Conservation (phyloP, 2,888 invertebrate species). For the Andrena fulva region DNA sequence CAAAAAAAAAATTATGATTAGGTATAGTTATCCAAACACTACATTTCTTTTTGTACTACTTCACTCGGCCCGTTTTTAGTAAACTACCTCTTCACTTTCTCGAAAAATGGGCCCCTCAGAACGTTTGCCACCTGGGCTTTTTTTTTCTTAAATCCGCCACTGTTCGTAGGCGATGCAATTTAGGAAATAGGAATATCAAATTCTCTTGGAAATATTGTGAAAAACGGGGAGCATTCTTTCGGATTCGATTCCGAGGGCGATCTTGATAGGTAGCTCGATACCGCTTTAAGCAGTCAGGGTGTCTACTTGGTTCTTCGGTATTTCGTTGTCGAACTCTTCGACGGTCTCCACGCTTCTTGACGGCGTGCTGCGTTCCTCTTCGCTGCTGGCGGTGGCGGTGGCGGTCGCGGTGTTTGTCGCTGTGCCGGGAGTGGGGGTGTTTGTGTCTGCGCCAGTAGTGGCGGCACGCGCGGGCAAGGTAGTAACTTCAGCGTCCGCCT, state of each 20-base stretch:
- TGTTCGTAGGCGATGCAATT: background rate
- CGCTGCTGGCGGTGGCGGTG: conserved; percentile 5
- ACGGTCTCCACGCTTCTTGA: conserved; percentile 80
- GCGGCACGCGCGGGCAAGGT: conserved; percentile 13
- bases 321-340: conserved; percentile 83
- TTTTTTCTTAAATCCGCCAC: background rate
- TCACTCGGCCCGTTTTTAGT: no score
- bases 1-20: no score
- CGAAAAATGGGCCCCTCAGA: no score
- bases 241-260: conserved; percentile 34
- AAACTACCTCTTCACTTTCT: no score
- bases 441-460: no score
- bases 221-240: conserved; percentile 14
- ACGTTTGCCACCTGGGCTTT: no score
- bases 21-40: no score
- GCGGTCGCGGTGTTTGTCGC: background rate
- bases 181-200: background rate
- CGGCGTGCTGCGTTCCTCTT: conserved; percentile 66
- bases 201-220: background rate
- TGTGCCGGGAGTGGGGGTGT: no score
- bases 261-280: background rate
- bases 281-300: conserved; percentile 77
- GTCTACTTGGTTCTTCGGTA: conserved; percentile 79
- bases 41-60: no score
- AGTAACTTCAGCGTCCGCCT: conserved; percentile 60